Evolutionary conservation across 2,113 vertebrate species (phyloP), one percentile per base, ranked within the genome.

Genomic region (Austrofundulus limnaeus): DNA sequence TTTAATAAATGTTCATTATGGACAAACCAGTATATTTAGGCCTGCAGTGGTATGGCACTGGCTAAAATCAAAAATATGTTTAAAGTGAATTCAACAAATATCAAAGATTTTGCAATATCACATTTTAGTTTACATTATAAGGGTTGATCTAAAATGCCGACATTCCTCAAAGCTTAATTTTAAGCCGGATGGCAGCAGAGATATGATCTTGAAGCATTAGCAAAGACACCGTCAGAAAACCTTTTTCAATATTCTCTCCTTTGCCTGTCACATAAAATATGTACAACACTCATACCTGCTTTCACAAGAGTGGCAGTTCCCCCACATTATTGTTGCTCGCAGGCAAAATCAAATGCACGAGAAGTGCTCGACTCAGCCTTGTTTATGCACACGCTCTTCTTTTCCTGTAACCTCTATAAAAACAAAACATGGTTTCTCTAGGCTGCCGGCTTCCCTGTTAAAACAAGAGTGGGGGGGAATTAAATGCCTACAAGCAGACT

Each of bases 401-500:
- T 80, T 85, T 85, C 72, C 77, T 85, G 73, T 89, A 80, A 79
- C 88, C 83, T 83, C 85, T 74, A 83, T 90, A 87, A 86, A 82
- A 87, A 81, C 66, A 81, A 72, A 76, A 83, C 77, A 51, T 5
- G 61, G 61, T 87, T 87, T 89, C 84, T 89, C 72, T 38, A 80
- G 84, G 86, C 83, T 71, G 82, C 77, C 77, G 87, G 78, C 77
- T 88, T 84, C 74, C 80, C 77, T 70, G 71, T 83, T 87, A 86
- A 89, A 92, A 88, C 79, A 85, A 82, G 81, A 83, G 71, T 41
- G 76, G 67, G n/a, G 61, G 75, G n/a, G 80, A 84, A 88, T 89
- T 87, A 90, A 91, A 92, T 89, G 89, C 82, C 88, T 86, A 87
- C 86, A 85, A 90, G 87, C 87, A 83, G 79, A 85, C 85, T 92